Percentiles rank a stretch among this genome's conserved stretches.
Conservation (phyloP, 1,140 invertebrate genomes). For the Scaptomyza hsui region DNA sequence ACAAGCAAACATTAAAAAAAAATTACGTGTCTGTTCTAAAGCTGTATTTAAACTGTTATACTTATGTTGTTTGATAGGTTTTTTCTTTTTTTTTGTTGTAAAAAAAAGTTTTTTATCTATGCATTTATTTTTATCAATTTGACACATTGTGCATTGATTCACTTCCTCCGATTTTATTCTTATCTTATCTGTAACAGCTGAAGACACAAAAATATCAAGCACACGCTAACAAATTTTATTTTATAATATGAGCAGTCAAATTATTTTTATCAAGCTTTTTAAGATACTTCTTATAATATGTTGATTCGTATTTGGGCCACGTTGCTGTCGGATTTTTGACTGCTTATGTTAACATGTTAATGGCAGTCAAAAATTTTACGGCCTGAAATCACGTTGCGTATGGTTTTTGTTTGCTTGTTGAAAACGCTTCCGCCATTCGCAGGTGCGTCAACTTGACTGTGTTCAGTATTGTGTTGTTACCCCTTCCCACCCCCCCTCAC, state of each 20-base stretch:
- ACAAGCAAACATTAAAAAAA: neutral
- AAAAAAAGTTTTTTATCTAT: neutral
- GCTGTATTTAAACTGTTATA: neutral
- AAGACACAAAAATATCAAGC: conserved; percentile 7
- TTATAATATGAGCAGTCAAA: conserved; percentile 33
- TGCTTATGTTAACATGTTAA: conserved; percentile 67
- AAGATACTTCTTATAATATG: conserved; percentile 11
- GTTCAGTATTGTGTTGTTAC: neutral
- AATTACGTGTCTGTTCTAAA: no score
- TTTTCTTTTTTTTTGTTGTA: neutral
- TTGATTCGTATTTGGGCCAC: conserved; percentile 65
- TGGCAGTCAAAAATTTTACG: conserved; percentile 55
- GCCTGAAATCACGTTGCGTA: conserved; percentile 66
- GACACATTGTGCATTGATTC: conserved; percentile 17
- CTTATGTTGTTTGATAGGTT: neutral
- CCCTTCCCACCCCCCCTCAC: neutral
- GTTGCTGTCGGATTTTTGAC: conserved; percentile 50
- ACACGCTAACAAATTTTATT: conserved; percentile 1
- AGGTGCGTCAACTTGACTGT: conserved; percentile 42
- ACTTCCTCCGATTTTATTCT: conserved; percentile 14
- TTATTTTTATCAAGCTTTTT: conserved; percentile 62
- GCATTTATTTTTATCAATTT: conserved; percentile 13
- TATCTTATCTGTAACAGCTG: conserved; percentile 38
- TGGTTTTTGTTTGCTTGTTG: conserved; percentile 18
- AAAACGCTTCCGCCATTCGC: conserved; percentile 69